A percentile compares a stretch with the other conserved stretches of the same genome.
Conservation (phyloP, 2,888 invertebrate species). For the Anthoptus insignis region DNA sequence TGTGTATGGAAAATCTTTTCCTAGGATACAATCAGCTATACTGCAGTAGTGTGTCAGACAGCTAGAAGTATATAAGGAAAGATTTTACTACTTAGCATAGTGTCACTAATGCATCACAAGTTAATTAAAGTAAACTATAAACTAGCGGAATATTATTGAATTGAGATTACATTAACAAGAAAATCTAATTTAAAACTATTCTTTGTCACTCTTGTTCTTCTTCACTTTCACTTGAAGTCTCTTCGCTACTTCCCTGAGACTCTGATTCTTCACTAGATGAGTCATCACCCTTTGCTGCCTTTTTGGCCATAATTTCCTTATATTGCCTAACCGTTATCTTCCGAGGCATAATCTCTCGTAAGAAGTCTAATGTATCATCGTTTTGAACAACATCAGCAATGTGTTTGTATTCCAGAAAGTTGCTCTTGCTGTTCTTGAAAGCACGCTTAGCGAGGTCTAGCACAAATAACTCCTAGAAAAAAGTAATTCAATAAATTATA, state of each 20-base stretch:
- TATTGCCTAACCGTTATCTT: slow-evolving; percentile 91
- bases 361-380: slow-evolving; percentile 89
- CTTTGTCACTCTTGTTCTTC: slow-evolving; percentile 51
- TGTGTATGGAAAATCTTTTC: too few relatives aligned
- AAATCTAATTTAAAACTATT: background rate
- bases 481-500: slow-evolving; percentile 14
- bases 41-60: too few relatives aligned
- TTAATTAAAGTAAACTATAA: too few relatives aligned
- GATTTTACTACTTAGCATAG: too few relatives aligned
- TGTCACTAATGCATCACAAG: too few relatives aligned
- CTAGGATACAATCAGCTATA: too few relatives aligned
- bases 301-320: slow-evolving; percentile 89
- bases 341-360: slow-evolving; percentile 91
- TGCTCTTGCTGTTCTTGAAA: slow-evolving; percentile 81
- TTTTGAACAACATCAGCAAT: slow-evolving; percentile 90
- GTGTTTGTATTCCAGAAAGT: slow-evolving; percentile 89
- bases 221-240: slow-evolving; percentile 67
- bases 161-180: background rate
- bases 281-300: slow-evolving; percentile 64
- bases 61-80: too few relatives aligned
- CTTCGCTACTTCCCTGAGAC: slow-evolving; percentile 69
- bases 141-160: background rate
- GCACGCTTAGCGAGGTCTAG: slow-evolving; percentile 89
- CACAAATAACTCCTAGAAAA: slow-evolving; percentile 89
- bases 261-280: slow-evolving; percentile 72